Evolutionary conservation across 2,888 invertebrate genomes (phyloP), one percentile per base, ranked within the genome.

Genomic region (Orchestes rusci): DNA sequence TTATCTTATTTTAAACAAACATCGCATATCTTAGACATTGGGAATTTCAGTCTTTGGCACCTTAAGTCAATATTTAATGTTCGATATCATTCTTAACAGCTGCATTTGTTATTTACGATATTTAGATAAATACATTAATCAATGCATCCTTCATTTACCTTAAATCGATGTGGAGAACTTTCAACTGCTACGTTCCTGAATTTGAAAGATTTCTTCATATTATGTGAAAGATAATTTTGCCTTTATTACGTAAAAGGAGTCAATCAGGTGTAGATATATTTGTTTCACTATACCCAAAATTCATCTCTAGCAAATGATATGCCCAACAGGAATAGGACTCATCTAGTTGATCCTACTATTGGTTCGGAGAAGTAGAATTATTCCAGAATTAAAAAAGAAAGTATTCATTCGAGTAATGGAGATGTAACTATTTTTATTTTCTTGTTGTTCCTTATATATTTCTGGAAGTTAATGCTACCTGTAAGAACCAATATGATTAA

Each of bases 61-160:
- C 49, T 38, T 38, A 38, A 43, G 36, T 35, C 35, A 49, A 49
- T 49, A 49, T 49, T 49, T 42, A 30, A 13, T 16, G 16, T 20
- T 44, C 31, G 41, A 38, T 49, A 48, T 44, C 44, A 23, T 13
- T 30, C 16, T 33, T 42, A 43, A 29, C 49, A 49, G 49, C 49
- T 49, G 49, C 49, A 38, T 29, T 35, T 45, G 45, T 49, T 45
- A 48, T 48, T 29, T 39, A 48, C 38, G 44, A 40, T 19, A 39
- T 45, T 45, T 45, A 38, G 35, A 49, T 49, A 49, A 42, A 39
- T 45, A 42, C 39, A 45, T 49, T 49, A 49, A 49, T 49, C 49
- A 49, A 49, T 43, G 45, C 45, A 39, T 20, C 42, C 23, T 43
- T 49, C 49, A 49, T 49, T 45, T 49, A 18, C 29, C 33, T 29